A percentile compares a stretch with the other conserved stretches of the same genome.
Conservation (phyloP, 2,797 vertebrate species). For the Phoeniculus purpureus region DNA sequence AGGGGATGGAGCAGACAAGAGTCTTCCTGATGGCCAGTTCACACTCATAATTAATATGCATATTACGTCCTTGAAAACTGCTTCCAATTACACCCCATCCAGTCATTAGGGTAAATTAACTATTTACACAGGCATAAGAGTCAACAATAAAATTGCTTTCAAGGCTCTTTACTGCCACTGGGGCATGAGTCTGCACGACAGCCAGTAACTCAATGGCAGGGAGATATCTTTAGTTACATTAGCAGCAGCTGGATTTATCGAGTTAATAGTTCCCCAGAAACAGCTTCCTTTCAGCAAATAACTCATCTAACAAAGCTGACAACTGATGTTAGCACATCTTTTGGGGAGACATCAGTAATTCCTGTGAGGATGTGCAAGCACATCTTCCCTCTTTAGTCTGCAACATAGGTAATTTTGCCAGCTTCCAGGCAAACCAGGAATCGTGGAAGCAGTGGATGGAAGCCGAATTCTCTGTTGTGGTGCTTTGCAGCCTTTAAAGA, state of each 20-base stretch:
- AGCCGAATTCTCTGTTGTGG: not conserved
- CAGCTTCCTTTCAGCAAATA: not conserved
- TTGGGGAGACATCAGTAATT: not conserved
- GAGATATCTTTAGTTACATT: not conserved
- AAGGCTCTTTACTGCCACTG: conserved; percentile 18
- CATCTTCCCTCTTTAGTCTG: not conserved
- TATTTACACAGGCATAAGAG: conserved; percentile 12
- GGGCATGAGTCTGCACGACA: not conserved
- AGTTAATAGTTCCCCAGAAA: not conserved
- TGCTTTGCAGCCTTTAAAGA: not conserved
- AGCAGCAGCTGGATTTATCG: conserved; percentile 1
- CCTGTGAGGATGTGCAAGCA: not conserved
- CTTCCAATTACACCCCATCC: conserved; percentile 21
- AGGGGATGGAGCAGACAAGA: not conserved
- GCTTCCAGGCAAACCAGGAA: not conserved
- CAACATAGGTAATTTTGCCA: accelerated
- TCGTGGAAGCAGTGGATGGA: accelerated
- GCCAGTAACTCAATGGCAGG: not conserved
- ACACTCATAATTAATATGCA: conserved; percentile 33
- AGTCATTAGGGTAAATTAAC: conserved; percentile 38
- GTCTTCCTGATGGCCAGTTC: conserved; percentile 36
- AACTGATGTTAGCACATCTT: not conserved
- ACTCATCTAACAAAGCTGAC: not conserved
- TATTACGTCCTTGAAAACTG: not conserved
- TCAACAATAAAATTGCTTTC: conserved; percentile 37